phyloP scores from a whole-genome alignment of 2,888 invertebrate genomes.

The Megamerina dolium region DNA sequence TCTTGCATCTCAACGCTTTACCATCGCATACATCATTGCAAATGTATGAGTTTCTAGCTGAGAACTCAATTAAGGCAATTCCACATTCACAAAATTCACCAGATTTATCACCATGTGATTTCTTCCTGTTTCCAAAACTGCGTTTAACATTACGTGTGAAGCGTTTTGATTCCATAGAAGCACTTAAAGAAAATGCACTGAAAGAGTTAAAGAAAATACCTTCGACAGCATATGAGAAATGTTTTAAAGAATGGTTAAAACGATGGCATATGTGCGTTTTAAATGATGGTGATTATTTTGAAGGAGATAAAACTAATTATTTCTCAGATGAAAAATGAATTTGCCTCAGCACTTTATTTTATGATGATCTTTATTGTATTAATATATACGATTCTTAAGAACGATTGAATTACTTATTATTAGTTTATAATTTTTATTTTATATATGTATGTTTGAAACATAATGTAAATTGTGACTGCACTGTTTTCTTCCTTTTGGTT shows the following conservation, averaged over 20 bases:
- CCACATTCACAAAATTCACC: background rate
- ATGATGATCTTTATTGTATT: too few relatives aligned
- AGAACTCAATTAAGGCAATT: background rate
- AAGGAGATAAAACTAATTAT: too few relatives aligned
- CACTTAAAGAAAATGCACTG: conserved; percentile 1
- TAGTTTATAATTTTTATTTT: too few relatives aligned
- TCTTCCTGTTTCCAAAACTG: conserved; percentile 4
- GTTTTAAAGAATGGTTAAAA: conserved; percentile 26
- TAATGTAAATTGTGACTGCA: too few relatives aligned
- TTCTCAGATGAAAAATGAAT: too few relatives aligned
- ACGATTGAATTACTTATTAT: too few relatives aligned
- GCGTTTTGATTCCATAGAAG: conserved; percentile 2
- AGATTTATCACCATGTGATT: background rate
- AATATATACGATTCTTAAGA: too few relatives aligned
- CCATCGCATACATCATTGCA: background rate
- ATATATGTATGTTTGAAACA: too few relatives aligned
- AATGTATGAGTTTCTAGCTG: background rate
- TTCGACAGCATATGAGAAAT: conserved; percentile 25
- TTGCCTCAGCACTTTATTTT: too few relatives aligned
- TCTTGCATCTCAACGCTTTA: conserved; percentile 9
- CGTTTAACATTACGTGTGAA: background rate
- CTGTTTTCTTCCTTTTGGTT: too few relatives aligned
- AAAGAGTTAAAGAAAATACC: conserved; percentile 5
- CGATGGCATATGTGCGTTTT: conserved; percentile 18
- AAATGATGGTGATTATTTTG: conserved; percentile 24